Evolutionary conservation across 2,797 vertebrate species (phyloP), one percentile per base, ranked within the genome.

Genomic region (Acanthurus lineatus): DNA sequence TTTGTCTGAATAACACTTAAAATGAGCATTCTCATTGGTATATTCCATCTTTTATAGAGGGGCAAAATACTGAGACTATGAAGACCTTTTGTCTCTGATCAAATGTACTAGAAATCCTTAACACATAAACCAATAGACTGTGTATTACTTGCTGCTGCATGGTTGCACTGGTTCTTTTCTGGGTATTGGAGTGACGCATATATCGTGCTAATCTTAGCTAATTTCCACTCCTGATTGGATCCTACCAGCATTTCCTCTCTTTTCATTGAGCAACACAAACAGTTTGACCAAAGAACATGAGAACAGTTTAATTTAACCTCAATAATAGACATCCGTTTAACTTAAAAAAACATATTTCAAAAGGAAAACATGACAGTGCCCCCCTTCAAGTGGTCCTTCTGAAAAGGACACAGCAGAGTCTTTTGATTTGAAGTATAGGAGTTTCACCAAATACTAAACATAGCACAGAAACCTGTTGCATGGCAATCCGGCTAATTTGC

Each of bases 141-240:
- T 15, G 0, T 10, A 38, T 2, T 32, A 63, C 51, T 54, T 17
- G 12, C 54, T 9, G 52, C 10, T 28, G 7, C 28, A 42, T 32
- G 9, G 56, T 56, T 20, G 38, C 28, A 40, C 44, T 16, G 64
- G 52, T 51, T 67, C 73, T 82, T 85, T 85, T 77, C 72, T 73
- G 69, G 81, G 79, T 44, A 48, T 48, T 17, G 60, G 22, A 69
- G 73, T 83, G 84, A 89, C 82, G 68, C 75, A 84, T 59, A 40
- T 61, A 72, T 88, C 69, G 17, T 40, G 6, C 73, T 92, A 87
- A 86, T 86, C 86, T 85, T 63, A 61, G 58, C 70, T 54, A 66
- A 79, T 79, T 88, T 81, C 69, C 72, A 35, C 1, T 77, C 83
- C 57, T 77, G 81, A 83, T 83, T 76, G 77, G 80, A 81, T 75